phyloP scores from a whole-genome alignment of 2,888 invertebrate genomes.

The Tetanocera ferruginea region DNA sequence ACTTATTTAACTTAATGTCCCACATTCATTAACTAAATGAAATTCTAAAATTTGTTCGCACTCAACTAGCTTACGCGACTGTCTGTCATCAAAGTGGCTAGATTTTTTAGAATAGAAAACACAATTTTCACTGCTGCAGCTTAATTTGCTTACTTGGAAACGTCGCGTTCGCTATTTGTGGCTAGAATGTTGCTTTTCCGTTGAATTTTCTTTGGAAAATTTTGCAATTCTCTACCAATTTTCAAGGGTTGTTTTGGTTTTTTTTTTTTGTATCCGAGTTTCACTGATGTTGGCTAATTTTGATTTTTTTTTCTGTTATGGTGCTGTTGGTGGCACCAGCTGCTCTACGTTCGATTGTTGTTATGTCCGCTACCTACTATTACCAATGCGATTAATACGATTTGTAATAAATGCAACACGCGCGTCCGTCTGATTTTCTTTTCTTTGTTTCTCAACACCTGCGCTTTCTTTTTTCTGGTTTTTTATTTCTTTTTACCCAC shows the following conservation, averaged over 20 bases:
- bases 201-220: not conserved
- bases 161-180: not conserved
- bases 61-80: not conserved
- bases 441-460: not conserved
- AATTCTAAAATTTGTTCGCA: not conserved
- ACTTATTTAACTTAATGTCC: not conserved
- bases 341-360: not conserved
- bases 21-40: not conserved
- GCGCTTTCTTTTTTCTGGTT: not conserved
- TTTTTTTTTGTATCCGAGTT: not conserved
- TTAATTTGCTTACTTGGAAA: not conserved
- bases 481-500: not conserved
- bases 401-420: slow-evolving; percentile 3
- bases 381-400: not conserved
- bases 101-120: not conserved
- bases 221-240: not conserved
- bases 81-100: no score
- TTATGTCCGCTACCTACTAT: not conserved
- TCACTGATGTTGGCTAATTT: not conserved
- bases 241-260: slow-evolving; percentile 2
- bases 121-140: not conserved
- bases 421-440: not conserved
- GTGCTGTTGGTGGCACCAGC: not conserved
- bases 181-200: not conserved
- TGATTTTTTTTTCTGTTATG: not conserved